These are phyloP conservation scores for Jacana jacana DNA, from an alignment of 2,113 vertebrate genomes.

Conservation along the genomic window DNA sequence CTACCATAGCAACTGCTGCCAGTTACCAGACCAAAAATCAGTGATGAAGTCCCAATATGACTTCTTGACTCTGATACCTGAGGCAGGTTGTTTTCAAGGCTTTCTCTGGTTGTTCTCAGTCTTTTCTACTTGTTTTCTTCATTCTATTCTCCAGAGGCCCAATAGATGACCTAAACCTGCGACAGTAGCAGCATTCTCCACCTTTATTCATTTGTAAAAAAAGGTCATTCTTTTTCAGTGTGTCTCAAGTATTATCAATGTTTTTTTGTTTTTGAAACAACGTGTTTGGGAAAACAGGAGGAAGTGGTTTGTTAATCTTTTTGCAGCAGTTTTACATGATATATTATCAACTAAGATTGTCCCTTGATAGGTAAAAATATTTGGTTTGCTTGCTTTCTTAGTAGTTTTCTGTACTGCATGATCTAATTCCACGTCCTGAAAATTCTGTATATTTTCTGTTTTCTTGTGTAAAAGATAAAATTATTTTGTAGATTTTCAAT, in stretches of 20 bases:
- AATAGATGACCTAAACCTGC: not conserved
- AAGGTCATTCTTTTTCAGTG: not conserved
- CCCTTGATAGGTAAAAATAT: not conserved
- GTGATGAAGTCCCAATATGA: not conserved
- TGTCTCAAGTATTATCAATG: not conserved
- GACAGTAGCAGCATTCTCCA: not conserved
- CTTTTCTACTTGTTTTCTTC: not conserved
- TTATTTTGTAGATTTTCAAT: not conserved
- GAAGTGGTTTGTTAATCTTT: not conserved
- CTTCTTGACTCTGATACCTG: not conserved
- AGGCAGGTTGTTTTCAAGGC: not conserved
- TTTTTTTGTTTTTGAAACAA: not conserved
- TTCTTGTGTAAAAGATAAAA: not conserved
- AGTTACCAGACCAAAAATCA: not conserved
- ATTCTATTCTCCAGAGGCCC: not conserved
- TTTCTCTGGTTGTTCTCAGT: not conserved
- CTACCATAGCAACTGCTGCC: not conserved
- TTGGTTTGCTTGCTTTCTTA: not conserved
- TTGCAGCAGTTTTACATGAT: not conserved
- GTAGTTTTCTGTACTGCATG: not conserved
- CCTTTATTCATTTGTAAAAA: not conserved
- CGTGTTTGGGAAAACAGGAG: not conserved
- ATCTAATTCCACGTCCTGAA: not conserved
- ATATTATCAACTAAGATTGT: not conserved
- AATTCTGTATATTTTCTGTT: not conserved